A percentile compares a stretch with the other conserved stretches of the same genome.
phyloP scores from a whole-genome alignment of 2,888 invertebrate species.

The Bombylius discolor region DNA sequence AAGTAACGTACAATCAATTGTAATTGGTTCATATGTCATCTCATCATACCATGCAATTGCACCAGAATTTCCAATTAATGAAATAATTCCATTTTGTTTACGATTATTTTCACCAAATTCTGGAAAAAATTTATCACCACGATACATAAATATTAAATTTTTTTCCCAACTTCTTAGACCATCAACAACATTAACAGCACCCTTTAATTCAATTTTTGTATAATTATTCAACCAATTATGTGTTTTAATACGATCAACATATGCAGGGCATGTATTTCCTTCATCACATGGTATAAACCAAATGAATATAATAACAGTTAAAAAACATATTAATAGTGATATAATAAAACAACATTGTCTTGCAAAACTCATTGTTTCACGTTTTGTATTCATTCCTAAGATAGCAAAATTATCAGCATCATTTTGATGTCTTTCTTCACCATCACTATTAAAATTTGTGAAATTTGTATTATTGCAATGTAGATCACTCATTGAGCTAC shows the following conservation, averaged over 20 bases:
- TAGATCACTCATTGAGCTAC: slow-evolving; percentile 6
- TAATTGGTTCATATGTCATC: slow-evolving; percentile 52
- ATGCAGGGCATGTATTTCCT: slow-evolving; percentile 49
- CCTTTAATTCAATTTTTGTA: slow-evolving; percentile 55
- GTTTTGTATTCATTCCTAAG: slow-evolving; percentile 18
- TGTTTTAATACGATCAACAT: slow-evolving; percentile 43
- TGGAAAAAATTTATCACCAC: slow-evolving; percentile 50
- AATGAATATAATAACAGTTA: slow-evolving; percentile 58
- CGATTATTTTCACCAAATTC: slow-evolving; percentile 37
- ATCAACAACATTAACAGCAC: slow-evolving; percentile 54
- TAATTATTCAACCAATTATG: slow-evolving; percentile 56
- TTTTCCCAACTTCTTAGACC: slow-evolving; percentile 49
- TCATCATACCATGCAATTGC: slow-evolving; percentile 61
- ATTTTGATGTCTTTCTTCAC: slow-evolving; percentile 26
- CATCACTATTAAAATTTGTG: slow-evolving; percentile 30
- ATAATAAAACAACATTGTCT: slow-evolving; percentile 55
- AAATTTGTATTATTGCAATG: slow-evolving; percentile 21
- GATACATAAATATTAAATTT: slow-evolving; percentile 60
- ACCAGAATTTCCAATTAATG: slow-evolving; percentile 55
- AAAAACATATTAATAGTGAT: slow-evolving; percentile 56
- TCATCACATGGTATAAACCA: slow-evolving; percentile 67
- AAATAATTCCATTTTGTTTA: slow-evolving; percentile 48
- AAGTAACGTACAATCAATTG: slow-evolving; percentile 59
- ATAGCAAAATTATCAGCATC: slow-evolving; percentile 35
- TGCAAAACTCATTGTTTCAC: slow-evolving; percentile 48